Conservation (phyloP, 1,140 invertebrate genomes). For the Augochlora pura region DNA sequence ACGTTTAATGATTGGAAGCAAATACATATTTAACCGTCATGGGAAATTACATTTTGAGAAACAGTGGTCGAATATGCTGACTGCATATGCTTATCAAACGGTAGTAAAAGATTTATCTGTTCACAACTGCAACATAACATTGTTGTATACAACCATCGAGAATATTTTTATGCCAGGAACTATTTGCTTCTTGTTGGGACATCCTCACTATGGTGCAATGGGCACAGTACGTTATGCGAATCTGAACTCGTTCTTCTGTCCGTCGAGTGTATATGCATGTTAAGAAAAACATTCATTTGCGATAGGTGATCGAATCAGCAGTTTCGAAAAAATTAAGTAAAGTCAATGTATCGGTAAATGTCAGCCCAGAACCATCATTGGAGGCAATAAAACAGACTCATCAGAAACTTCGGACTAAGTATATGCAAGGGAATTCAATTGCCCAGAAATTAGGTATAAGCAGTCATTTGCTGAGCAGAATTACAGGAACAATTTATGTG, state of each 20-base stretch:
- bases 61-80: slow-evolving; percentile 82
- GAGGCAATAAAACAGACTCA: slow-evolving; percentile 60
- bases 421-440: slow-evolving; percentile 69
- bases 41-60: slow-evolving; percentile 85
- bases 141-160: slow-evolving; percentile 81
- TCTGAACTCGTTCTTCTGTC: neutral
- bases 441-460: slow-evolving; percentile 84
- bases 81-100: slow-evolving; percentile 86
- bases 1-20: slow-evolving; percentile 85
- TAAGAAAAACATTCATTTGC: slow-evolving; percentile 22
- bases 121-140: slow-evolving; percentile 70
- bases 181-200: slow-evolving; percentile 88
- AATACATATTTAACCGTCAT: slow-evolving; percentile 80
- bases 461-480: slow-evolving; percentile 86
- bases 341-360: slow-evolving; percentile 81
- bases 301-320: slow-evolving; percentile 74
- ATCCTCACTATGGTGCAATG: slow-evolving; percentile 89
- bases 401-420: slow-evolving; percentile 54
- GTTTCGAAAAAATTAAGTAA: slow-evolving; percentile 77
- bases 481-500: slow-evolving; percentile 91
- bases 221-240: slow-evolving; percentile 82
- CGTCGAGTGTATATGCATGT: slow-evolving; percentile 8
- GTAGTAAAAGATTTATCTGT: slow-evolving; percentile 84
- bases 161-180: slow-evolving; percentile 86
- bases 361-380: slow-evolving; percentile 80